A percentile compares a stretch with the other conserved stretches of the same genome.
These are phyloP conservation scores for Phalacrocorax carbo DNA, from an alignment of 2,113 vertebrate genomes.

Conservation along the genomic window DNA sequence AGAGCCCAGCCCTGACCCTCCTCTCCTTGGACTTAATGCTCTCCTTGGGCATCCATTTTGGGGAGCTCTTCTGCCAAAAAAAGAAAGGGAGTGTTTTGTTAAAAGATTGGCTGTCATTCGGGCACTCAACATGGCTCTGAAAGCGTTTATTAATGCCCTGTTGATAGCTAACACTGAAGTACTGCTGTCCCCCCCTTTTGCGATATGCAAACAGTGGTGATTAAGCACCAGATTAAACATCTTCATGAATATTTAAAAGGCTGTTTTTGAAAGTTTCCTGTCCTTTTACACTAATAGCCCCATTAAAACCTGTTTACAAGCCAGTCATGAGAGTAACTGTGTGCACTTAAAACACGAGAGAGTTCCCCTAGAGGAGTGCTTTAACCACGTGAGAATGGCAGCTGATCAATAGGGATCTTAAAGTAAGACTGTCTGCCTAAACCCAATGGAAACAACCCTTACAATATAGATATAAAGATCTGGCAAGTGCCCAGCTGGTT, in stretches of 20 bases:
- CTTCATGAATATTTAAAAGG: slow-evolving; percentile 89
- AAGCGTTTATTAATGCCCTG: slow-evolving; percentile 77
- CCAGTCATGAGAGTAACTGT: slow-evolving; percentile 85
- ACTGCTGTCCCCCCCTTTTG: slow-evolving; percentile 65
- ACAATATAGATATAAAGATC: slow-evolving; percentile 53
- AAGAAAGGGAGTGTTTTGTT: background rate
- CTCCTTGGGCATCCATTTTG: background rate
- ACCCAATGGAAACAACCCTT: slow-evolving; percentile 72
- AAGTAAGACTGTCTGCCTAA: slow-evolving; percentile 83
- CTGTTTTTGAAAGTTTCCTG: slow-evolving; percentile 90
- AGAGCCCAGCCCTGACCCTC: background rate
- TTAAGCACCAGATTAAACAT: slow-evolving; percentile 92
- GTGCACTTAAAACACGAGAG: slow-evolving; percentile 85
- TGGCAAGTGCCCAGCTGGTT: slow-evolving; percentile 79
- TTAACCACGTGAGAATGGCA: slow-evolving; percentile 71
- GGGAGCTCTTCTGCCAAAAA: background rate
- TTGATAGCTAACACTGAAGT: slow-evolving; percentile 69
- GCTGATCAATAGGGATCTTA: slow-evolving; percentile 81
- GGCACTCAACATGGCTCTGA: slow-evolving; percentile 60
- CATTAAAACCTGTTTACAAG: slow-evolving; percentile 95
- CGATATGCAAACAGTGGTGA: slow-evolving; percentile 87
- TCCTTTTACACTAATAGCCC: slow-evolving; percentile 93
- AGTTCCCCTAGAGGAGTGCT: slow-evolving; percentile 76
- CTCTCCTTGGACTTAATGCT: background rate
- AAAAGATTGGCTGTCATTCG: background rate